Percentiles rank a stretch among this genome's conserved stretches.
phyloP scores from a whole-genome alignment of 35 echinoderm and acorn worm species.

The Apostichopus japonicus region DNA sequence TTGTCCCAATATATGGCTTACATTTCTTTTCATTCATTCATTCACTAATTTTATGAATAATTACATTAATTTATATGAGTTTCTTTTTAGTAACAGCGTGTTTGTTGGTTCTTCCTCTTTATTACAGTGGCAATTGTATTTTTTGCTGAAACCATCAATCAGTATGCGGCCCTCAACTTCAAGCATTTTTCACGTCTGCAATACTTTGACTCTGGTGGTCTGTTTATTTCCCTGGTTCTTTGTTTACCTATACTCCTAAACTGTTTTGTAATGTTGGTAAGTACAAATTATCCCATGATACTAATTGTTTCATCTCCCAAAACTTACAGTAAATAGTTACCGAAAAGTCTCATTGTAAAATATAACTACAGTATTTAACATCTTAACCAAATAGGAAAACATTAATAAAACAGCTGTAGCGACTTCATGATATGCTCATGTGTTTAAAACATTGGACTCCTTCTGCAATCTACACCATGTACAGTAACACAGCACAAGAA shows the following conservation, averaged over 20 bases:
- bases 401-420: no score
- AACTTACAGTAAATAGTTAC: background rate
- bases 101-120: background rate
- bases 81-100: no score
- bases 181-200: constrained; percentile 90
- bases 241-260: constrained; percentile 82
- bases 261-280: constrained; percentile 92
- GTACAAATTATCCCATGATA: background rate
- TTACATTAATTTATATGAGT: no score
- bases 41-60: no score
- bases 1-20: no score
- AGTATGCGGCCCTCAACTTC: constrained; percentile 83
- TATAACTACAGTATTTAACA: background rate
- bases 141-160: constrained; percentile 85
- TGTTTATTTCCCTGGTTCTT: constrained; percentile 86
- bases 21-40: no score
- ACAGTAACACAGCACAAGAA: no score
- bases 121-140: constrained; percentile 85
- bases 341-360: background rate
- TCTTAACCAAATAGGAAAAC: no score
- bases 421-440: no score
- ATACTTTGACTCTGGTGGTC: constrained; percentile 93
- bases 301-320: no score
- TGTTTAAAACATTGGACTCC: no score
- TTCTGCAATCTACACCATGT: no score